A percentile compares a stretch with the other conserved stretches of the same genome.
Conservation (phyloP, 2,888 invertebrate species). For the Conops quadrifasciatus region DNA sequence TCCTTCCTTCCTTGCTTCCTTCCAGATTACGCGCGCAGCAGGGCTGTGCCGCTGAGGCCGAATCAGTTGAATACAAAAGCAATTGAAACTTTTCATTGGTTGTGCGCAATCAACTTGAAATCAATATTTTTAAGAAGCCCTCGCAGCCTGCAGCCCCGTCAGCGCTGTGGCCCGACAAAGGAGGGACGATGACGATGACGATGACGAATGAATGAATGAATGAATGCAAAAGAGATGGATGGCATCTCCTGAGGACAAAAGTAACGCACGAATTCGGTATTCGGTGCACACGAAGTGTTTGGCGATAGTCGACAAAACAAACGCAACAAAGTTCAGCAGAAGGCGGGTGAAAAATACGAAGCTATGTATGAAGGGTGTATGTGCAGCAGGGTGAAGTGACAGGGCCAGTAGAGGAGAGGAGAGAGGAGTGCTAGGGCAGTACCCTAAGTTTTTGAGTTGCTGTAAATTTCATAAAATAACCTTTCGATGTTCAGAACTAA, state of each 20-base stretch:
- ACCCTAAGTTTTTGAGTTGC: background rate
- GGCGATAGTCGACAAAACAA: no score
- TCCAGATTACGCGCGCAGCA: background rate
- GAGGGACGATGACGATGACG: conserved; percentile 5
- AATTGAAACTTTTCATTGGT: conserved; percentile 36
- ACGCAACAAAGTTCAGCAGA: background rate
- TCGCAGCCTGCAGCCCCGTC: background rate
- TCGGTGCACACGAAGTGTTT: no score
- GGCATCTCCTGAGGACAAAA: background rate
- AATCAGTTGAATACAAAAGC: conserved; percentile 30
- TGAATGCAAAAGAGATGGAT: background rate
- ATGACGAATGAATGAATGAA: background rate
- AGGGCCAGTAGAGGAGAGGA: no score
- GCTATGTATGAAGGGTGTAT: no score
- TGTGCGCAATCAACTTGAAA: conserved; percentile 29
- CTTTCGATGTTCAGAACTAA: background rate
- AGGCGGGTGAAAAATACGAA: no score
- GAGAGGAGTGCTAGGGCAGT: no score
- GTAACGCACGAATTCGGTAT: background rate
- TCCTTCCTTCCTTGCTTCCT: background rate
- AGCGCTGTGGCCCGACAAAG: background rate
- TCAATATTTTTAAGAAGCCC: conserved; percentile 1
- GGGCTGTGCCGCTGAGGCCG: background rate
- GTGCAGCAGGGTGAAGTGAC: no score
- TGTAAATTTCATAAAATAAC: background rate